These are phyloP conservation scores for Apogon hyalosoma DNA, from an alignment of 2,797 vertebrate genomes.

Conservation along the genomic window DNA sequence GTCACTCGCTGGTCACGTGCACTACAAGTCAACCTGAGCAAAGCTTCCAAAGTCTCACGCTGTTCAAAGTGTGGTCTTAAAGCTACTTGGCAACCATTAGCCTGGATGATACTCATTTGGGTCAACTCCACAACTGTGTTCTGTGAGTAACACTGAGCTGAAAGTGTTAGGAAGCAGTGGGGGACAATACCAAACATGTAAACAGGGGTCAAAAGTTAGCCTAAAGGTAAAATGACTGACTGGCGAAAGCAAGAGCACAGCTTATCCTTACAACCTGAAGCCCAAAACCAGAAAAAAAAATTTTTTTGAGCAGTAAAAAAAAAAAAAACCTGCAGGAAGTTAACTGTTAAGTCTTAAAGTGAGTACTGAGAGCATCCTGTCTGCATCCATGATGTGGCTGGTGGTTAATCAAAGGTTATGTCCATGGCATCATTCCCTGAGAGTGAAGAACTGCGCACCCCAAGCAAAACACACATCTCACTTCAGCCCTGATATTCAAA, in stretches of 20 bases:
- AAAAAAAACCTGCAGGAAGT: conserved; percentile 40
- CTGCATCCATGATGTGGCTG: conserved; percentile 75
- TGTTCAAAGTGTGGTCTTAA: conserved; percentile 60
- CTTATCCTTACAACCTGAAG: conserved; percentile 43
- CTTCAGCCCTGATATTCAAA: conserved; percentile 56
- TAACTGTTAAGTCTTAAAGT: conserved; percentile 43
- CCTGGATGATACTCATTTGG: conserved; percentile 18
- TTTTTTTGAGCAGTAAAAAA: conserved; percentile 23
- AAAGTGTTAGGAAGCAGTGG: conserved; percentile 20
- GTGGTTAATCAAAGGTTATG: conserved; percentile 79
- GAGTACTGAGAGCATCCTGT: conserved; percentile 54
- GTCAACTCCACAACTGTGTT: conserved; percentile 9
- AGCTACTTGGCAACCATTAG: conserved; percentile 66
- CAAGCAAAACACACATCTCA: conserved; percentile 67
- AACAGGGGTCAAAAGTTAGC: conserved; percentile 29
- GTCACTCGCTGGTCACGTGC: conserved; percentile 49
- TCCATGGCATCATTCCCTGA: conserved; percentile 87
- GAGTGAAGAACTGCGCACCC: conserved; percentile 80
- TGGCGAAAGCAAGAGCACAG: conserved; percentile 41
- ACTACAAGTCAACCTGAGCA: conserved; percentile 68
- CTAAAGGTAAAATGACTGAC: conserved; percentile 40
- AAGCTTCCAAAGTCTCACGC: conserved; percentile 50
- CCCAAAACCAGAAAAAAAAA: conserved; percentile 34
- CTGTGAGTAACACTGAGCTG: conserved; percentile 50
- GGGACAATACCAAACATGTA: conserved; percentile 37